These are phyloP conservation scores for Brachymystax lenok DNA, from an alignment of 2,797 vertebrate species.

Conservation along the genomic window DNA sequence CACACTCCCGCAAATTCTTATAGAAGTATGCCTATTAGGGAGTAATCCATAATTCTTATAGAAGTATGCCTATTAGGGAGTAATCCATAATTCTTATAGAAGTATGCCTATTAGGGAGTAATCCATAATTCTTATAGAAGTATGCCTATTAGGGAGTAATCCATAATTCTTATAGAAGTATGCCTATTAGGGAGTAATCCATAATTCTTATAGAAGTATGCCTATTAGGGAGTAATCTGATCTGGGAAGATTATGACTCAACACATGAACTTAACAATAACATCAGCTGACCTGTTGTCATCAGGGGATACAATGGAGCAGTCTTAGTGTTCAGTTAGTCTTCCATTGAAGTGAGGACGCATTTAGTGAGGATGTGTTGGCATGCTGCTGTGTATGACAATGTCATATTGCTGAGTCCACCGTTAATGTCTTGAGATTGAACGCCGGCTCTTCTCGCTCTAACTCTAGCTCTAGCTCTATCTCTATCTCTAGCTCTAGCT, in stretches of 20 bases:
- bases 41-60: too few relatives aligned
- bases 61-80: slow-evolving; percentile 48
- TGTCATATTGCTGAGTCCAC: background rate
- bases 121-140: too few relatives aligned
- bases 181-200: slow-evolving; percentile 59
- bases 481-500: too few relatives aligned
- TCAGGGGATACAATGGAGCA: too few relatives aligned
- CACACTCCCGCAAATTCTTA: background rate
- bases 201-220: slow-evolving; percentile 13
- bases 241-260: slow-evolving; percentile 56
- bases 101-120: slow-evolving; percentile 54
- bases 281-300: slow-evolving; percentile 27
- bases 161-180: too few relatives aligned
- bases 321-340: background rate
- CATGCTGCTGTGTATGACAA: background rate
- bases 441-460: slow-evolving; percentile 21
- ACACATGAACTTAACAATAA: slow-evolving; percentile 45
- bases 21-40: slow-evolving; percentile 40
- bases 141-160: slow-evolving; percentile 56
- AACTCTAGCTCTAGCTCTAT: background rate
- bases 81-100: too few relatives aligned
- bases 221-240: slow-evolving; percentile 57
- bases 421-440: background rate
- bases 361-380: too few relatives aligned
- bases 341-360: background rate